Evolutionary conservation across 2,888 invertebrate species (phyloP), one percentile per base, ranked within the genome.

Genomic region (Pammene aurita): DNA sequence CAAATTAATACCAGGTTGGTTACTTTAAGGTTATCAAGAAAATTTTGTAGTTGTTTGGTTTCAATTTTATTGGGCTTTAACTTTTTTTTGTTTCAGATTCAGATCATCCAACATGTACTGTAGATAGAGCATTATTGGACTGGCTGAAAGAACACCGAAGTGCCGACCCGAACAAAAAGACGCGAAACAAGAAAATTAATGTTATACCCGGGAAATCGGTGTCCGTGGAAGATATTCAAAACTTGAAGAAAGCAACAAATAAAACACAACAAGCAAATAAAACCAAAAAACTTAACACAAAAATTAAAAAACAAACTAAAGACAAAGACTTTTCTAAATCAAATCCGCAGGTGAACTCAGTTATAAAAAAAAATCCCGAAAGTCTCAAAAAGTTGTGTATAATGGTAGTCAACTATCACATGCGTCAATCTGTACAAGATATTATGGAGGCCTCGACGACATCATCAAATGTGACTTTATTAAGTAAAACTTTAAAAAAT

Each of bases 131-230:
- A 11, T 61, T 70, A 18, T 66, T 72, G 46, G 50, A 69, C 42
- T 72, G 52, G 42, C 58, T 72, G 58, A 71, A 69, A 57, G 71
- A 72, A 41, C 67, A 46, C 46, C 68, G 72, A 57, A 66, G 57
- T 26, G 58, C 71, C 50, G 63, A 72, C 42, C 72, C 72, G 26
- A 68, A 67, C 67, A 74, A 71, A 56, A 73, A 72, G 71, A 66
- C 66, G 41, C 57, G 67, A 16, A 73, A 68, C 60, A 74, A 73
- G 63, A 74, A 74, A 70, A 52, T 71, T 18, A 42, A 57, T 65
- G 72, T 74, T 64, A 57, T 42, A 67, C 70, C 71, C 34, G 72
- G 71, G 6, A 71, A 72, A 60, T 72, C 72, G n/a, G 72, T 72
- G 9, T 11, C 57, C 11, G 10, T 18, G 18, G 42, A 57, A 18